phyloP scores from a whole-genome alignment of 2,888 invertebrate species.

The Protonemura montana region DNA sequence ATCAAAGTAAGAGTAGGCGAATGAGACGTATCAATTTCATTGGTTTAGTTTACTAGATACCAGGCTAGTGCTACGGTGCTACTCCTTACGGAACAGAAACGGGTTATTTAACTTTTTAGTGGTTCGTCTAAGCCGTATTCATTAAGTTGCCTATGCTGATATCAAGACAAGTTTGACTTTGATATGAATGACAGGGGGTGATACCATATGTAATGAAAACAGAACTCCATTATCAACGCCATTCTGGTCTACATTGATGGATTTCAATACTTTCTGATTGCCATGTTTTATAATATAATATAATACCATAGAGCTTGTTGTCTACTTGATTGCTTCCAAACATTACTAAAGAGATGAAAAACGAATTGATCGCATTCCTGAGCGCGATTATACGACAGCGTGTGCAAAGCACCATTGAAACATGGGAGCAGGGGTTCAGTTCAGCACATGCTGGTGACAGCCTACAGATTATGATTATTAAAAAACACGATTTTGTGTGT shows the following conservation, averaged over 20 bases:
- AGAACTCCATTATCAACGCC: not conserved
- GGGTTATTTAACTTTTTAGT: constrained; percentile 26
- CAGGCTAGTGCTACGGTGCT: no score
- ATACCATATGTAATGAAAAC: not conserved
- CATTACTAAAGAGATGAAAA: constrained; percentile 1
- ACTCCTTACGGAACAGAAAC: not conserved
- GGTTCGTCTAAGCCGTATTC: not conserved
- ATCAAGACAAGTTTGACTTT: not conserved
- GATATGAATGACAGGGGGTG: constrained; percentile 2
- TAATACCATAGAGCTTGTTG: not conserved
- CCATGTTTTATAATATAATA: not conserved
- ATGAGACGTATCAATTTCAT: constrained; percentile 21
- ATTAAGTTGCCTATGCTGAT: not conserved
- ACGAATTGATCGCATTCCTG: constrained; percentile 9
- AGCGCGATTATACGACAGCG: not conserved
- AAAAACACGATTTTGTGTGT: constrained; percentile 14
- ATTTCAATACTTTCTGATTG: constrained; percentile 19
- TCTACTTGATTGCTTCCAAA: constrained; percentile 19
- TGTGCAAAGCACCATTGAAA: not conserved
- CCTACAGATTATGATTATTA: constrained; percentile 2
- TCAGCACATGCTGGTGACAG: not conserved
- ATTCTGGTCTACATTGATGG: not conserved
- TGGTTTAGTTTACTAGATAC: not conserved
- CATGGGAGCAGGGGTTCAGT: not conserved
- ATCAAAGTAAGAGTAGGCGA: not conserved